Percentiles rank a stretch among this genome's conserved stretches.
These are phyloP conservation scores for Dendronephthya gigantea DNA, from an alignment of 64 coral and sea anemone genomes.

Conservation along the genomic window DNA sequence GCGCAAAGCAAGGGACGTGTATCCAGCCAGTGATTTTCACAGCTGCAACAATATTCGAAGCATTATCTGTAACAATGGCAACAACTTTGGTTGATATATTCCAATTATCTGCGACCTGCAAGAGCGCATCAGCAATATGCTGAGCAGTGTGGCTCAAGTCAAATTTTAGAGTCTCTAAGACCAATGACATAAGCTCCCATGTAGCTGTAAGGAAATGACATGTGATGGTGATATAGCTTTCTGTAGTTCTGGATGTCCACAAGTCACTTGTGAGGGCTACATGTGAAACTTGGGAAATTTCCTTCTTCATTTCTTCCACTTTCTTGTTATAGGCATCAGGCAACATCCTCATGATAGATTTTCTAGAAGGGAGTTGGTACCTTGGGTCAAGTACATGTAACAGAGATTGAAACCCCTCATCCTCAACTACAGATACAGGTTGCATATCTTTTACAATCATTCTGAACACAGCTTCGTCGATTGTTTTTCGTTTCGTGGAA, in stretches of 20 bases:
- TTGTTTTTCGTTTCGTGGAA: conserved; percentile 6
- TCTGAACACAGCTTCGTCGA: conserved; percentile 7
- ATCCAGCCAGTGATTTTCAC: conserved; percentile 2
- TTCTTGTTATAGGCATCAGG: not conserved
- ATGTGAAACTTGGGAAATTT: not conserved
- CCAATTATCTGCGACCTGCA: not conserved
- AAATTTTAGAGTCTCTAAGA: conserved; percentile 13
- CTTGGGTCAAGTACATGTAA: conserved; percentile 19
- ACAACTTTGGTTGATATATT: conserved; percentile 14
- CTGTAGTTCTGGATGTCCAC: conserved; percentile 7
- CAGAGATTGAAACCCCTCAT: conserved; percentile 22
- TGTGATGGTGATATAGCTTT: conserved; percentile 7
- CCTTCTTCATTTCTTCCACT: conserved; percentile 19
- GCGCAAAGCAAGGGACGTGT: conserved; percentile 11
- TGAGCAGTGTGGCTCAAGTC: not conserved
- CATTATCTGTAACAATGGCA: conserved; percentile 17
- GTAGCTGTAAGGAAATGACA: conserved; percentile 17
- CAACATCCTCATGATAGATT: not conserved
- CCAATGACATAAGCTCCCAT: conserved; percentile 23
- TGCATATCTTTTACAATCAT: conserved; percentile 18
- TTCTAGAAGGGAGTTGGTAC: conserved; percentile 14
- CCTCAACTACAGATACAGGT: conserved; percentile 8
- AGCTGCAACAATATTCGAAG: conserved; percentile 9
- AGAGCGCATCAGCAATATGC: not conserved
- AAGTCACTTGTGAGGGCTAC: conserved; percentile 21